phyloP scores from a whole-genome alignment of 1,140 invertebrate genomes.

The Drosophila willistoni region DNA sequence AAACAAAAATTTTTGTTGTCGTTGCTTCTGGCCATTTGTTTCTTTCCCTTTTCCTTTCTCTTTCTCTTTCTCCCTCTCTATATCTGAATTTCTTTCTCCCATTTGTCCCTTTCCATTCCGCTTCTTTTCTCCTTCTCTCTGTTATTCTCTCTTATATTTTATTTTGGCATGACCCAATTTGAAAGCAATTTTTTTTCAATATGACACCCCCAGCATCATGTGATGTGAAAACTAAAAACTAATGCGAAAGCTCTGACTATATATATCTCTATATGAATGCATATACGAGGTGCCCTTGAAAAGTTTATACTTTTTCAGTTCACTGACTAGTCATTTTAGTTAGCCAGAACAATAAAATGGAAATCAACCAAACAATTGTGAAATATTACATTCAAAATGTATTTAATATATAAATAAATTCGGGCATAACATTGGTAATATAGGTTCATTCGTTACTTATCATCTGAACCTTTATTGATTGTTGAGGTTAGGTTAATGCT shows the following conservation, averaged over 20 bases:
- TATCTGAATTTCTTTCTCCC: too few species aligned
- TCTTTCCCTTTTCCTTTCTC: conserved; percentile 29
- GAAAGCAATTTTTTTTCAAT: conserved; percentile 76
- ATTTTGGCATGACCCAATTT: conserved; percentile 66
- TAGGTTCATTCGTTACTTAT: too few species aligned
- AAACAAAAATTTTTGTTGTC: conserved; percentile 58
- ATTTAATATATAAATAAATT: too few species aligned
- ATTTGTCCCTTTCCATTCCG: too few species aligned
- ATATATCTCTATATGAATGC: background rate
- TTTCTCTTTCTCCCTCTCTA: conserved; percentile 6
- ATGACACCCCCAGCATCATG: conserved; percentile 75
- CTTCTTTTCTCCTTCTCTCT: too few species aligned
- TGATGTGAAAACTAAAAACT: conserved; percentile 76
- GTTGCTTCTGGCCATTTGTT: conserved; percentile 62
- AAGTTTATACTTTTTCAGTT: background rate
- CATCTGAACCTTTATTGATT: too few species aligned
- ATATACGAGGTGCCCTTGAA: background rate
- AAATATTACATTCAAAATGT: too few species aligned
- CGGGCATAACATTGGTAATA: too few species aligned
- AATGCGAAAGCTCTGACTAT: conserved; percentile 42
- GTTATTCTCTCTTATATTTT: conserved; percentile 29
- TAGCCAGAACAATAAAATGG: too few species aligned
- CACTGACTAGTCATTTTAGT: too few species aligned
- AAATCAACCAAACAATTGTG: too few species aligned
- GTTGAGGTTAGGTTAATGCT: too few species aligned